A percentile compares a stretch with the other conserved stretches of the same genome.
phyloP scores from a whole-genome alignment of 2,888 invertebrate genomes.

The Exephanes ischioxanthus region DNA sequence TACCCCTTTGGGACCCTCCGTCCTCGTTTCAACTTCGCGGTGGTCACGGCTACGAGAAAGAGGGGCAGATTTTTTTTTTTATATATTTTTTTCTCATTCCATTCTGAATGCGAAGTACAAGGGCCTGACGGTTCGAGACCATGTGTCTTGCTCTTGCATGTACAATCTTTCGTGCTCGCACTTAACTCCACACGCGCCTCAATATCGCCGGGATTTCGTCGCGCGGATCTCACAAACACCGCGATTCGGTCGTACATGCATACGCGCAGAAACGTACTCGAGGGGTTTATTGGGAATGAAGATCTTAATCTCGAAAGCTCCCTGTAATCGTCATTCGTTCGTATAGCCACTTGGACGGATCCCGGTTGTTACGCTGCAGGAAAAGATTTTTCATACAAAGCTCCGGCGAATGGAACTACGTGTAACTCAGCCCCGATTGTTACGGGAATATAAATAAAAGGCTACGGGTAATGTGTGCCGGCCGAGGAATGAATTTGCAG shows the following conservation, averaged over 20 bases:
- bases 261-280: conserved; percentile 20
- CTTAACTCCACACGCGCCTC: conserved; percentile 30
- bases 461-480: not conserved
- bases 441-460: not conserved
- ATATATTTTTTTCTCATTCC: conserved; percentile 35
- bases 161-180: conserved; percentile 48
- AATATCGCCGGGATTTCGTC: conserved; percentile 53
- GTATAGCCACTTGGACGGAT: conserved; percentile 59
- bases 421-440: not conserved
- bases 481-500: not conserved
- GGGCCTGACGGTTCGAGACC: conserved; percentile 27
- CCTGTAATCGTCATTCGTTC: conserved; percentile 67
- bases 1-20: conserved; percentile 39
- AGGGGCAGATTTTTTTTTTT: conserved; percentile 60
- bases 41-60: conserved; percentile 58
- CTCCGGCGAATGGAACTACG: not conserved
- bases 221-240: conserved; percentile 30
- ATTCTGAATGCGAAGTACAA: conserved; percentile 38
- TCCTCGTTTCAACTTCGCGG: conserved; percentile 58
- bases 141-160: conserved; percentile 14
- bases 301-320: conserved; percentile 67
- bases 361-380: conserved; percentile 47
- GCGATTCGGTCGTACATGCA: not conserved
- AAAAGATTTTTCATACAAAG: not conserved
- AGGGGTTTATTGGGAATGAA: conserved; percentile 38